Evolutionary conservation across 2,888 invertebrate genomes (phyloP).

Genomic region (Listrodromus nycthemerus): DNA sequence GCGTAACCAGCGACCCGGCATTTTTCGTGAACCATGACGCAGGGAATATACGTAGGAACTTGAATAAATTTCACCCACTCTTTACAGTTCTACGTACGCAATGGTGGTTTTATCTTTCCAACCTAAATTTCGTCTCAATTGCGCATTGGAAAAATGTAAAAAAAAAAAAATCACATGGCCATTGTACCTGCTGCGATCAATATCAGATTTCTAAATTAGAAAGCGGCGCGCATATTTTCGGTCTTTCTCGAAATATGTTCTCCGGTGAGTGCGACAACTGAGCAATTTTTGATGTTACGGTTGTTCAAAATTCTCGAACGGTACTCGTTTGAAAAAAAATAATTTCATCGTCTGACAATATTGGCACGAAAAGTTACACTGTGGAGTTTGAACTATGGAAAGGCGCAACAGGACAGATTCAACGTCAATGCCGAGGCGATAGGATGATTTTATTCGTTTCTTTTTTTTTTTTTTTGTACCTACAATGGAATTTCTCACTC

Average conservation of each 20-base stretch:
- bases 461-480: not conserved
- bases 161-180: not conserved
- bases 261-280: no score
- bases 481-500: slow-evolving; percentile 11
- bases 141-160: not conserved
- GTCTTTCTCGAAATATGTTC: no score
- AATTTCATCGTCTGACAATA: slow-evolving; percentile 53
- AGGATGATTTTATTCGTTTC: not conserved
- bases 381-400: not conserved
- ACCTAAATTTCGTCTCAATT: not conserved
- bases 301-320: not conserved
- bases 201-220: no score
- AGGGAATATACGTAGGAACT: not conserved
- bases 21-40: not conserved
- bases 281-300: no score
- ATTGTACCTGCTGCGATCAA: no score
- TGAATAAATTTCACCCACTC: not conserved
- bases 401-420: not conserved
- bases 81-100: not conserved
- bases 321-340: slow-evolving; percentile 21
- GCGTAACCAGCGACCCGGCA: not conserved
- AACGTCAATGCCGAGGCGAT: slow-evolving; percentile 35
- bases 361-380: slow-evolving; percentile 41
- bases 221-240: no score
- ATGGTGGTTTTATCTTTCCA: not conserved